phyloP scores from a whole-genome alignment of 1,140 invertebrate genomes.

The Aphis gossypii region DNA sequence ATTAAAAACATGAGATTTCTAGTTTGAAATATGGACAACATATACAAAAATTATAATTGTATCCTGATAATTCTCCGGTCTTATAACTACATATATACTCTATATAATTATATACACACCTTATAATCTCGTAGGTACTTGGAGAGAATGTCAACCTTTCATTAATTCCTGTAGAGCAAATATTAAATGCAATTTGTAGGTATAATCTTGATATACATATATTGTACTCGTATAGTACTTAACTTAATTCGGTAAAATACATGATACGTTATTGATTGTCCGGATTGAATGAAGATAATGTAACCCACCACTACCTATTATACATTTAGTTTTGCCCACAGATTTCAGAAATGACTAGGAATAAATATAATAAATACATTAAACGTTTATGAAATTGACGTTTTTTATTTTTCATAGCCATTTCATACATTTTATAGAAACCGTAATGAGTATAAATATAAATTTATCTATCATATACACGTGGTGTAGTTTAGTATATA shows the following conservation, averaged over 20 bases:
- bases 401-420: constrained; percentile 7
- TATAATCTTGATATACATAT: not conserved
- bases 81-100: not conserved
- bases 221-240: not conserved
- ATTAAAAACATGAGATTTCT: not conserved
- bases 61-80: not conserved
- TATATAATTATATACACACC: not conserved
- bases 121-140: not conserved
- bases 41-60: not conserved
- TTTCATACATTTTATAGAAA: not conserved
- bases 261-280: not conserved
- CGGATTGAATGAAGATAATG: not conserved
- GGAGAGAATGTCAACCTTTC: not conserved
- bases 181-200: not conserved
- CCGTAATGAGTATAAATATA: not conserved
- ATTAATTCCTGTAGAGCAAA: not conserved
- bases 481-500: not conserved
- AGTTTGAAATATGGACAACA: not conserved
- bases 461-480: not conserved
- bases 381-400: not conserved
- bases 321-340: not conserved
- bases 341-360: not conserved
- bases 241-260: not conserved
- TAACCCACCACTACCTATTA: not conserved
- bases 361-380: not conserved